Evolutionary conservation across 2,113 vertebrate species (phyloP).

Genomic region (Spea bombifrons): DNA sequence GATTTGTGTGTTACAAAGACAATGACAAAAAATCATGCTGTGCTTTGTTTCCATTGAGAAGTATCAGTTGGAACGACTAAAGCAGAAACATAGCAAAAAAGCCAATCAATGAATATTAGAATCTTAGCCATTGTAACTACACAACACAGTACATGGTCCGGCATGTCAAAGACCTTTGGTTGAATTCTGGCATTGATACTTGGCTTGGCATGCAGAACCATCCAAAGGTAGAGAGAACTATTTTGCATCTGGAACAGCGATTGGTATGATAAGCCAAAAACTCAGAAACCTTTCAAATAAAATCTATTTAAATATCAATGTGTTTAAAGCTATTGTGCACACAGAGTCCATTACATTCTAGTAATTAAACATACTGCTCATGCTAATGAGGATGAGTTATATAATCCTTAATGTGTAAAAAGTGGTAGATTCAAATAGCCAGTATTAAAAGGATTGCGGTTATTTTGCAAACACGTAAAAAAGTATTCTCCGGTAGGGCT

Average conservation of each 20-base stretch:
- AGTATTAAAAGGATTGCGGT: no score
- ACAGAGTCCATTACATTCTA: no score
- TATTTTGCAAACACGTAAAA: no score
- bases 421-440: no score
- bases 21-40: slow-evolving; percentile 3
- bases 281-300: no score
- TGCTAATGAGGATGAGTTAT: no score
- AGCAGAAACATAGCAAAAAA: slow-evolving; percentile 60
- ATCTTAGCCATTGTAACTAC: slow-evolving; percentile 51
- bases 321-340: no score
- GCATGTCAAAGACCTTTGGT: slow-evolving; percentile 63
- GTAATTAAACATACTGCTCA: no score
- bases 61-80: slow-evolving; percentile 55
- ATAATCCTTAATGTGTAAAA: no score
- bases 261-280: background rate
- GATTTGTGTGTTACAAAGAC: slow-evolving; percentile 58
- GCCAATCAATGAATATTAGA: slow-evolving; percentile 65
- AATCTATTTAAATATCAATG: no score
- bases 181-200: slow-evolving; percentile 61
- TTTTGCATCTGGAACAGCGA: slow-evolving; percentile 51
- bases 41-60: slow-evolving; percentile 50
- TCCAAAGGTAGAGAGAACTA: slow-evolving; percentile 64
- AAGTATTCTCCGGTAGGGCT: no score
- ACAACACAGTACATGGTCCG: slow-evolving; percentile 49
- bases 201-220: slow-evolving; percentile 57